Evolutionary conservation across 2,113 vertebrate species (phyloP), one percentile per base, ranked within the genome.

Genomic region (Dicerorhinus sumatrensis): DNA sequence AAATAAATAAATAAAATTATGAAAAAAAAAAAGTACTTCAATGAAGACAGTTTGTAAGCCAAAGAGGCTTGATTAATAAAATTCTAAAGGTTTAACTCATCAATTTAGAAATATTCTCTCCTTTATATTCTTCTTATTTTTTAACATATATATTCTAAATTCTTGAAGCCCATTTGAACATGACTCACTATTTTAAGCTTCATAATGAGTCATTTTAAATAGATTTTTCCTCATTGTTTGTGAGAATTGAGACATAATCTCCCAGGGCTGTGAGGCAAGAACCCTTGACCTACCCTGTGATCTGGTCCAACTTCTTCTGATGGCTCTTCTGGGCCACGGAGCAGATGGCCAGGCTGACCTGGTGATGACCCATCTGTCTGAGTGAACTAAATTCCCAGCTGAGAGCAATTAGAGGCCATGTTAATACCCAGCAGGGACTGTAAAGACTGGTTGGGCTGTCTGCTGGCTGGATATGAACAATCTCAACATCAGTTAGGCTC

Each of bases 321-420:
- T 75, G 60, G 12, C 39, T 72, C 36, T 76, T 94, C 70, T 48
- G 51, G 29, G 29, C 76, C 31, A 23, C 36, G 39, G 31, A 79
- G 31, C 89, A 94, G 85, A 91, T 95, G 96, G 80, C 58, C 39
- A n/a, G 10, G 16, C 31, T 96, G 91, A 94, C 63, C 73, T 80
- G 54, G 51, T 46, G 42, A 75, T 33, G 4, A 48, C 3, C 33
- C 89, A 84, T 93, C 73, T 97, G 91, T 73, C 48, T 62, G 20
- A 60, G 27, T 77, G 46, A 89, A 56, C 18, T 21, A 9, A 91
- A 91, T 73, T 91, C 69, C 75, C 63, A 89, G 62, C 25, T 46
- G 48, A 95, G 65, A 94, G 70, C 60, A 94, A 96, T 89, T 94
- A 96, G 42, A 92, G 48, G 63, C n/a, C 23, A 31, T 70, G 86